A percentile compares a stretch with the other conserved stretches of the same genome.
Conservation (phyloP, 1,140 invertebrate species). For the Drusus annulatus region DNA sequence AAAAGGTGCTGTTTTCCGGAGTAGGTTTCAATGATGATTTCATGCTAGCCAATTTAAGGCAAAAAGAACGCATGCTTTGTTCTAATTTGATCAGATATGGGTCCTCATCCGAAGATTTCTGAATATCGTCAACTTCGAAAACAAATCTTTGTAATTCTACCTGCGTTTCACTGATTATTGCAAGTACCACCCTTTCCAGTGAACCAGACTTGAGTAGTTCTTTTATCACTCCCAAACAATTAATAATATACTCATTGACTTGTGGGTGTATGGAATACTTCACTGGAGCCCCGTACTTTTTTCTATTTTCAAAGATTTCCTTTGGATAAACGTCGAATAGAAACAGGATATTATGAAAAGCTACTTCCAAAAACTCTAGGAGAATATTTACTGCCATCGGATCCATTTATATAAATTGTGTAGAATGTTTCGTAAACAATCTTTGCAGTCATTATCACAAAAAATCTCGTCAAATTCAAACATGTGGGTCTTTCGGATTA, state of each 20-base stretch:
- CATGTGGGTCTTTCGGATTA: too few species aligned
- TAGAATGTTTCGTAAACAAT: too few species aligned
- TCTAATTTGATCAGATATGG: constrained; percentile 75
- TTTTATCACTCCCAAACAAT: constrained; percentile 67
- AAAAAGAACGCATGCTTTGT: constrained; percentile 74
- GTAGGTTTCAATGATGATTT: constrained; percentile 68
- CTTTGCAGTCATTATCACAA: neutral
- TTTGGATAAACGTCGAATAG: constrained; percentile 73
- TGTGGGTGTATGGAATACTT: constrained; percentile 74
- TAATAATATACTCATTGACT: constrained; percentile 74
- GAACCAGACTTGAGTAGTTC: constrained; percentile 67
- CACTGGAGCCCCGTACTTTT: constrained; percentile 73
- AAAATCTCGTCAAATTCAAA: neutral
- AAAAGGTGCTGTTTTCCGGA: constrained; percentile 71
- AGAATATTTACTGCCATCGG: constrained; percentile 64
- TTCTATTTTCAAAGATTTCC: constrained; percentile 73
- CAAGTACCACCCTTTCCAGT: constrained; percentile 69
- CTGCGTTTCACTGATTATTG: constrained; percentile 62
- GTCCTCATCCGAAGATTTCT: constrained; percentile 65
- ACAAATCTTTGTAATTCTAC: constrained; percentile 71
- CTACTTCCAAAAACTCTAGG: constrained; percentile 75
- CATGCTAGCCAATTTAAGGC: constrained; percentile 70
- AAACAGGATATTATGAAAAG: constrained; percentile 74
- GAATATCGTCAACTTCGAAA: constrained; percentile 69
- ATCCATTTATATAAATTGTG: constrained; percentile 60